Evolutionary conservation across 2,888 invertebrate species (phyloP).

Genomic region (Onthophagus sagittarius): DNA sequence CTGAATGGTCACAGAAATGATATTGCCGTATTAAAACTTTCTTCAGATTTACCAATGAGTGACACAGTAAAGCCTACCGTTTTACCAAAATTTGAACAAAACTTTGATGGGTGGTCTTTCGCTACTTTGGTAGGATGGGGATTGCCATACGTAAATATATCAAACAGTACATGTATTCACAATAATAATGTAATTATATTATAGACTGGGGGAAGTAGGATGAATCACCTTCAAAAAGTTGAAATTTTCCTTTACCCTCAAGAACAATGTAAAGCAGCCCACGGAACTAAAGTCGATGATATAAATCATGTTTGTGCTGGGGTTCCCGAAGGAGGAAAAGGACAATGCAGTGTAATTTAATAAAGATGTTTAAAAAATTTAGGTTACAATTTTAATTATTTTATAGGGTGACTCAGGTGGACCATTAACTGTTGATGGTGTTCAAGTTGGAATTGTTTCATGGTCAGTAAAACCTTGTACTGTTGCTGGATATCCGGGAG

Average conservation of each 20-base stretch:
- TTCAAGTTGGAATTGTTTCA: conserved; percentile 47
- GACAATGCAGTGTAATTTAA: conserved; percentile 45
- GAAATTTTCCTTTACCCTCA: conserved; percentile 43
- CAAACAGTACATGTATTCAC: background rate
- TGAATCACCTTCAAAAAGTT: conserved; percentile 44
- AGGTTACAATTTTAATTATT: background rate
- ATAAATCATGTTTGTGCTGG: conserved; percentile 49
- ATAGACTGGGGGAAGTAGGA: conserved; percentile 43
- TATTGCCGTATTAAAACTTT: conserved; percentile 25
- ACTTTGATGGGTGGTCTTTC: conserved; percentile 14
- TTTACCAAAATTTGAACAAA: conserved; percentile 13
- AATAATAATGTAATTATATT: conserved; percentile 12
- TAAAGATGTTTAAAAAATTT: background rate
- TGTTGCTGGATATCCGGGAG: conserved; percentile 46
- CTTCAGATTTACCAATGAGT: conserved; percentile 19
- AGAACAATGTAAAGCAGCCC: conserved; percentile 42
- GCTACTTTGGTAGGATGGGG: conserved; percentile 27
- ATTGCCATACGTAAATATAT: conserved; percentile 22
- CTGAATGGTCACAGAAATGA: conserved; percentile 23
- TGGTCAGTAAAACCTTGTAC: conserved; percentile 50
- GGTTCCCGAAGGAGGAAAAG: conserved; percentile 48
- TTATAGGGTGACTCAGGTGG: conserved; percentile 45
- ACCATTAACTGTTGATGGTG: conserved; percentile 41
- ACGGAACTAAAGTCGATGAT: conserved; percentile 33
- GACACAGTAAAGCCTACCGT: conserved; percentile 11